These are phyloP conservation scores for Pseudomyrmex concolor DNA, from an alignment of 1,140 invertebrate species.

Conservation along the genomic window DNA sequence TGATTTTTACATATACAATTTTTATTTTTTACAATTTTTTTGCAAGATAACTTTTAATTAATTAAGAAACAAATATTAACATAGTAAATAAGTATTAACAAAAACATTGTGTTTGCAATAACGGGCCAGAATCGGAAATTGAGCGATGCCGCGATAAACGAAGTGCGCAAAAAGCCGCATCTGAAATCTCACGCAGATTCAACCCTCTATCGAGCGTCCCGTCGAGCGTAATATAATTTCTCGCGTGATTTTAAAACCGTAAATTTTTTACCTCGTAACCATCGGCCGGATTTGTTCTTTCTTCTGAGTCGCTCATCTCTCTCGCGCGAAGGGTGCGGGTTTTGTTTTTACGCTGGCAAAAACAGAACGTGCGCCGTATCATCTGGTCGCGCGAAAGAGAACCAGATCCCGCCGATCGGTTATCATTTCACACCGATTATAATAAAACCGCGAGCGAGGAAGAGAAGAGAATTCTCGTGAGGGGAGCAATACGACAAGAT, in stretches of 20 bases:
- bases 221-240: constrained; percentile 82
- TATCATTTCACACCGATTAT: constrained; percentile 86
- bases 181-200: constrained; percentile 47
- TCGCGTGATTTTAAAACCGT: constrained; percentile 85
- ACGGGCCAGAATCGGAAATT: background rate
- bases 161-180: constrained; percentile 46
- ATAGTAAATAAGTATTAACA: too few relatives aligned
- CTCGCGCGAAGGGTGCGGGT: constrained; percentile 18
- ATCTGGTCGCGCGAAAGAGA: constrained; percentile 60
- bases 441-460: constrained; percentile 76
- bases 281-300: constrained; percentile 46
- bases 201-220: constrained; percentile 34
- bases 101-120: too few relatives aligned
- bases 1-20: background rate
- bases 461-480: background rate
- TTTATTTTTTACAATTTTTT: too few relatives aligned
- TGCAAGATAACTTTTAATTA: too few relatives aligned
- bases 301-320: constrained; percentile 41
- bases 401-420: constrained; percentile 79
- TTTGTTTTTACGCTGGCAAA: constrained; percentile 75
- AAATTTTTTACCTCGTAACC: constrained; percentile 83
- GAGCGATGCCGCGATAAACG: constrained; percentile 36
- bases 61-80: too few relatives aligned
- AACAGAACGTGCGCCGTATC: constrained; percentile 79
- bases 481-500: constrained; percentile 13